These are phyloP conservation scores for Pyxicephalus adspersus DNA, from an alignment of 2,113 vertebrate genomes.

Conservation along the genomic window DNA sequence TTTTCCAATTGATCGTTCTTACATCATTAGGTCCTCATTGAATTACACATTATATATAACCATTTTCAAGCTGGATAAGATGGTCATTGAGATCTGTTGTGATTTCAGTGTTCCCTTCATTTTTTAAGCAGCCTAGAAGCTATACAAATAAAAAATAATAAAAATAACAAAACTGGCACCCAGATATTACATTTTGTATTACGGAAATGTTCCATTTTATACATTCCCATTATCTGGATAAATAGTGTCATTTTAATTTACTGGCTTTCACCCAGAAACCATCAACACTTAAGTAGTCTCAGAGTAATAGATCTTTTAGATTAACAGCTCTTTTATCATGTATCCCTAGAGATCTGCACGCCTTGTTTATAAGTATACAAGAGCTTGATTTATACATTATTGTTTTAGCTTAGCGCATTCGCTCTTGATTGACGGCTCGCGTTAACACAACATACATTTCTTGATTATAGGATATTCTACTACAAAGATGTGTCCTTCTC, in stretches of 20 bases:
- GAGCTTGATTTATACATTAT: slow-evolving; percentile 9
- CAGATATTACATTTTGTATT: too few relatives aligned
- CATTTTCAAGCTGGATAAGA: too few relatives aligned
- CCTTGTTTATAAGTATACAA: slow-evolving; percentile 12
- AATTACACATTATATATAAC: too few relatives aligned
- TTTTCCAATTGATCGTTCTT: too few relatives aligned
- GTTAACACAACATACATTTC: not conserved
- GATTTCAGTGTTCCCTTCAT: too few relatives aligned
- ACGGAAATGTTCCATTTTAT: too few relatives aligned
- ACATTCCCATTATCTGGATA: too few relatives aligned
- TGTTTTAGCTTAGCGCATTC: not conserved
- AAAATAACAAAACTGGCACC: too few relatives aligned
- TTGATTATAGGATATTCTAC: not conserved
- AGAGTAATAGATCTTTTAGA: not conserved
- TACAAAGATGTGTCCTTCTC: not conserved
- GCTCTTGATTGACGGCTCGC: slow-evolving; percentile 16
- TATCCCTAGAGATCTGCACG: not conserved
- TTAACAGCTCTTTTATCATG: slow-evolving; percentile 24
- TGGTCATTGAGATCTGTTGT: too few relatives aligned
- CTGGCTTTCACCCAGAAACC: not conserved
- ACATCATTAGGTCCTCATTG: too few relatives aligned
- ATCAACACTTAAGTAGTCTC: not conserved
- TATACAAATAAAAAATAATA: too few relatives aligned
- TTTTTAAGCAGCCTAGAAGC: too few relatives aligned
- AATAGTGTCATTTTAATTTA: not conserved